Evolutionary conservation across 2,888 invertebrate species (phyloP).

Genomic region (Corythucha ciliata): DNA sequence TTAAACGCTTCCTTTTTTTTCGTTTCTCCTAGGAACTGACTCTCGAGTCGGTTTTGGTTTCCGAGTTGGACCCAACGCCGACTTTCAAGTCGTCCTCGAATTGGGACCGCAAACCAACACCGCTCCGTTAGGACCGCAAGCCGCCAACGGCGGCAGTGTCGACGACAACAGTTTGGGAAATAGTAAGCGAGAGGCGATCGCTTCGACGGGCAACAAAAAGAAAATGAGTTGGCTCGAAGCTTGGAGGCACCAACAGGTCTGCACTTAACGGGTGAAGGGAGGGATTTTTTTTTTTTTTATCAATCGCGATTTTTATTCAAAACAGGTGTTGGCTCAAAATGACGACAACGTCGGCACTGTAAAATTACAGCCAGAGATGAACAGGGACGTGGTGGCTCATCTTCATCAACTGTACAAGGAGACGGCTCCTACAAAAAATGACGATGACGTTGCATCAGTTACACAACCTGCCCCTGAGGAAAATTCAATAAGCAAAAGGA

Average conservation of each 20-base stretch:
- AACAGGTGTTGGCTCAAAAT: slow-evolving; percentile 2
- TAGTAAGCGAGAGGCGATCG: slow-evolving; percentile 29
- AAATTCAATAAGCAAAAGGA: too few relatives aligned
- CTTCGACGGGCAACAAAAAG: background rate
- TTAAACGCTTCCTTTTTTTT: slow-evolving; percentile 2
- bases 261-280: too few relatives aligned
- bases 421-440: too few relatives aligned
- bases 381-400: slow-evolving; percentile 25
- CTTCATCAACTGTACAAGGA: slow-evolving; percentile 28
- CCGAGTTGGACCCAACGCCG: slow-evolving; percentile 69
- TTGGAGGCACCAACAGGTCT: slow-evolving; percentile 18
- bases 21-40: slow-evolving; percentile 56
- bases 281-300: too few relatives aligned
- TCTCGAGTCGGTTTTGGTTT: slow-evolving; percentile 71
- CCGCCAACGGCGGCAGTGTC: slow-evolving; percentile 12
- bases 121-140: slow-evolving; percentile 45
- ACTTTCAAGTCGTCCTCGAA: slow-evolving; percentile 66
- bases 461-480: too few relatives aligned
- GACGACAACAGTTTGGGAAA: too few relatives aligned
- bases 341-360: slow-evolving; percentile 10
- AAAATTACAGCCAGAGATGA: slow-evolving; percentile 15
- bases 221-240: slow-evolving; percentile 21
- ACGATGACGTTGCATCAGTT: too few relatives aligned
- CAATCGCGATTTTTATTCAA: background rate
- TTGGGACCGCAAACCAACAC: slow-evolving; percentile 71